phyloP scores from a whole-genome alignment of 2,888 invertebrate genomes.

The Meta bourneti region DNA sequence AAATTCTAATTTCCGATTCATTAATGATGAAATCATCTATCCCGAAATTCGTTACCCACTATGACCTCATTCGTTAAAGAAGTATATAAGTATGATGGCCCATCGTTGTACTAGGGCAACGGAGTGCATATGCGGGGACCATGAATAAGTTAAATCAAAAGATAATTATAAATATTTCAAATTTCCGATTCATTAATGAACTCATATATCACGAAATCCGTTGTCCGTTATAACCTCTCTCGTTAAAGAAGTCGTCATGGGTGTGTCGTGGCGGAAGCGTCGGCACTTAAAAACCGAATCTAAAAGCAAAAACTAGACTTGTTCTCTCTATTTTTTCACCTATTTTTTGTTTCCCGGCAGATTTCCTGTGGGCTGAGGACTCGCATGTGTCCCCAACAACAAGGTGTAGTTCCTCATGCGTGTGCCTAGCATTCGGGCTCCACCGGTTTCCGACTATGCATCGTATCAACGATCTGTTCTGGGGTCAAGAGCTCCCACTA shows the following conservation, averaged over 20 bases:
- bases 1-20: too few relatives aligned
- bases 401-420: slow-evolving; percentile 55
- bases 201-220: too few relatives aligned
- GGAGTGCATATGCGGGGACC: too few relatives aligned
- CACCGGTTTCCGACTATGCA: slow-evolving; percentile 30
- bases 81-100: too few relatives aligned
- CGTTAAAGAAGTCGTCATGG: slow-evolving; percentile 22
- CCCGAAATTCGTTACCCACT: too few relatives aligned
- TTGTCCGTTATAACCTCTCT: too few relatives aligned
- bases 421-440: slow-evolving; percentile 39
- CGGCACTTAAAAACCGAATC: slow-evolving; percentile 15
- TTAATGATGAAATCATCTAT: too few relatives aligned
- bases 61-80: too few relatives aligned
- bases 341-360: slow-evolving; percentile 6
- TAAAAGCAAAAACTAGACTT: not conserved
- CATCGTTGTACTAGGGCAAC: too few relatives aligned
- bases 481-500: slow-evolving; percentile 25
- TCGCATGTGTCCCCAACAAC: slow-evolving; percentile 34
- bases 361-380: not conserved
- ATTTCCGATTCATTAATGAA: too few relatives aligned
- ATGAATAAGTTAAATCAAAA: too few relatives aligned
- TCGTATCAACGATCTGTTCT: slow-evolving; percentile 20
- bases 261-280: slow-evolving; percentile 47
- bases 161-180: too few relatives aligned
- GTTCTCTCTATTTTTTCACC: not conserved